A percentile compares a stretch with the other conserved stretches of the same genome.
phyloP scores from a whole-genome alignment of 2,888 invertebrate genomes.

The Patella ulyssiponensis region DNA sequence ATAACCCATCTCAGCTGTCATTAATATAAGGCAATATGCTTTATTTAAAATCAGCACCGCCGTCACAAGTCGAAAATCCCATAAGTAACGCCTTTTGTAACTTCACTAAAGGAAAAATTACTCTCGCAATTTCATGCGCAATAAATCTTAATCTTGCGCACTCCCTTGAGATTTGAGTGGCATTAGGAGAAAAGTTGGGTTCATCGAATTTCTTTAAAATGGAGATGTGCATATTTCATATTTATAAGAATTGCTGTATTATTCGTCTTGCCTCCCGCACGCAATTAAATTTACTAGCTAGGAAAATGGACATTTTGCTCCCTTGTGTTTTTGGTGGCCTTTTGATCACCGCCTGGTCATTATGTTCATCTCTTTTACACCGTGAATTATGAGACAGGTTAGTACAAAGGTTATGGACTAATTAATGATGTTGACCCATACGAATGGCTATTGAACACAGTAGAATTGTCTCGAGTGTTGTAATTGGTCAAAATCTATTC shows the following conservation, averaged over 20 bases:
- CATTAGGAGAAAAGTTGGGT: neutral
- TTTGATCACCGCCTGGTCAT: neutral
- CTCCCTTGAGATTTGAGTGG: neutral
- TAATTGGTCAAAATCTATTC: too few relatives aligned
- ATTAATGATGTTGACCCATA: too few relatives aligned
- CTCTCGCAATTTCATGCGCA: neutral
- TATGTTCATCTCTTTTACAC: neutral
- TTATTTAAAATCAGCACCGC: too few relatives aligned
- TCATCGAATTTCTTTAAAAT: neutral
- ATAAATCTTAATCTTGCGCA: conserved; percentile 3
- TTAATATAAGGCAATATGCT: too few relatives aligned
- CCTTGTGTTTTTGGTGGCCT: neutral
- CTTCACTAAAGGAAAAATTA: neutral
- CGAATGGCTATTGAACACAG: too few relatives aligned
- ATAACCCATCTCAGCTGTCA: too few relatives aligned
- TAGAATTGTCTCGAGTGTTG: too few relatives aligned
- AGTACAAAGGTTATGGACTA: neutral
- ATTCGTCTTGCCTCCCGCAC: too few relatives aligned
- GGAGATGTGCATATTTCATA: conserved; percentile 7
- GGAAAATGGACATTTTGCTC: too few relatives aligned
- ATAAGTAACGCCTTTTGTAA: neutral
- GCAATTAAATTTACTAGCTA: too few relatives aligned
- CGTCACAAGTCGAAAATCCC: neutral
- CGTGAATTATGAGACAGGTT: neutral
- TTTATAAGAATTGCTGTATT: neutral